Evolutionary conservation across 2,888 invertebrate genomes (phyloP).

Genomic region (Merodon equestris): DNA sequence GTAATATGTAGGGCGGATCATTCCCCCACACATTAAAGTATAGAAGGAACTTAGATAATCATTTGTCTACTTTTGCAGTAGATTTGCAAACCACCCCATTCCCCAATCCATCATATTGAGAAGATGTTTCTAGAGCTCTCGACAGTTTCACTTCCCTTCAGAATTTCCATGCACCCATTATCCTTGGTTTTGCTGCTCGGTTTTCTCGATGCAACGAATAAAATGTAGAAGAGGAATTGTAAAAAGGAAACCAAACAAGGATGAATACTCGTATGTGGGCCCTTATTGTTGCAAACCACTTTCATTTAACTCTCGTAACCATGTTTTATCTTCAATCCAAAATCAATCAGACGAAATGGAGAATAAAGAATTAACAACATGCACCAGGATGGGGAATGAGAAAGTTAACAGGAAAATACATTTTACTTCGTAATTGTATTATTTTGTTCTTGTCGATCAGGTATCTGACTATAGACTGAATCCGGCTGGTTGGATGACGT

Average conservation of each 20-base stretch:
- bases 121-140: conserved; percentile 24
- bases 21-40: not conserved
- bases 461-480: no score
- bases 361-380: conserved; percentile 32
- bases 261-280: conserved; percentile 17
- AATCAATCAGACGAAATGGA: conserved; percentile 53
- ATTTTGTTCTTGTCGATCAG: no score
- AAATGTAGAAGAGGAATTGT: no score
- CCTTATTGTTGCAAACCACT: conserved; percentile 49
- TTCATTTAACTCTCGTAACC: conserved; percentile 46
- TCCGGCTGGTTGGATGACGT: no score
- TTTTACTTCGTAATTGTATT: not conserved
- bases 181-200: not conserved
- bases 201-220: no score
- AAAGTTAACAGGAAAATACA: conserved; percentile 9
- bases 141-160: conserved; percentile 28
- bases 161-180: conserved; percentile 17
- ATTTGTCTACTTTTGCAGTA: conserved; percentile 55
- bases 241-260: no score
- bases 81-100: conserved; percentile 14
- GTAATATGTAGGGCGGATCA: not conserved
- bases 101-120: not conserved
- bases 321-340: conserved; percentile 62
- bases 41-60: conserved; percentile 24
- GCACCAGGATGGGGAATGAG: conserved; percentile 1